These are phyloP conservation scores for Progne subis DNA, from an alignment of 2,113 vertebrate genomes.

Conservation along the genomic window DNA sequence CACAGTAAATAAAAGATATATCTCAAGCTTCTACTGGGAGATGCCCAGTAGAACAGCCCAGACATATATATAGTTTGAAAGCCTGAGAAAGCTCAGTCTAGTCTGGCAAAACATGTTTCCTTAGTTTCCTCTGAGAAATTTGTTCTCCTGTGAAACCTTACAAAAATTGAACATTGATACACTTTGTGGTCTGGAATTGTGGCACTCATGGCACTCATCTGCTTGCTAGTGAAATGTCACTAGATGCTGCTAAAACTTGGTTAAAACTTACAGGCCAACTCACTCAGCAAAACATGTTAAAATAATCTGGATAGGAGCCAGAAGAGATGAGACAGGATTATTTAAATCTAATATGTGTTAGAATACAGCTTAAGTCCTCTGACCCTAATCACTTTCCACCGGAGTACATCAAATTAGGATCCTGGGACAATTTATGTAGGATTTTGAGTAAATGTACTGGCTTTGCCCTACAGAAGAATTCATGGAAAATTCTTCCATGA, in stretches of 20 bases:
- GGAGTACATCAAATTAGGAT: constrained; percentile 49
- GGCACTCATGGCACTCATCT: not conserved
- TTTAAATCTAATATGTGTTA: constrained; percentile 69
- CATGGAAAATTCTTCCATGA: not conserved
- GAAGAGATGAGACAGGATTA: constrained; percentile 67
- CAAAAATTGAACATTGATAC: not conserved
- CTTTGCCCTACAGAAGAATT: not conserved
- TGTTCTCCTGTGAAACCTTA: not conserved
- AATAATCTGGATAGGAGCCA: constrained; percentile 46
- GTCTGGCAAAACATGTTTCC: not conserved
- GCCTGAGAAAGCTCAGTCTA: not conserved
- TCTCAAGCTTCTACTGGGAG: not conserved
- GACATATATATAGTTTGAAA: not conserved
- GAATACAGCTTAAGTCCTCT: constrained; percentile 63
- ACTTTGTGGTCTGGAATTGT: not conserved
- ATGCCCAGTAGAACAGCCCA: not conserved
- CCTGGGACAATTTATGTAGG: constrained; percentile 30
- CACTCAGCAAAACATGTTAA: constrained; percentile 37
- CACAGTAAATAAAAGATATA: not conserved
- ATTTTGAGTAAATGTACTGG: not conserved
- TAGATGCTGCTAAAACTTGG: constrained; percentile 1
- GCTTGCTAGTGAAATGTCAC: not conserved
- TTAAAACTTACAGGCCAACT: constrained; percentile 12
- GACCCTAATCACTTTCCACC: constrained; percentile 57
- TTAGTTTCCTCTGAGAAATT: not conserved